phyloP scores from a whole-genome alignment of 2,888 invertebrate species.

The Tetrapedia diversipes region DNA sequence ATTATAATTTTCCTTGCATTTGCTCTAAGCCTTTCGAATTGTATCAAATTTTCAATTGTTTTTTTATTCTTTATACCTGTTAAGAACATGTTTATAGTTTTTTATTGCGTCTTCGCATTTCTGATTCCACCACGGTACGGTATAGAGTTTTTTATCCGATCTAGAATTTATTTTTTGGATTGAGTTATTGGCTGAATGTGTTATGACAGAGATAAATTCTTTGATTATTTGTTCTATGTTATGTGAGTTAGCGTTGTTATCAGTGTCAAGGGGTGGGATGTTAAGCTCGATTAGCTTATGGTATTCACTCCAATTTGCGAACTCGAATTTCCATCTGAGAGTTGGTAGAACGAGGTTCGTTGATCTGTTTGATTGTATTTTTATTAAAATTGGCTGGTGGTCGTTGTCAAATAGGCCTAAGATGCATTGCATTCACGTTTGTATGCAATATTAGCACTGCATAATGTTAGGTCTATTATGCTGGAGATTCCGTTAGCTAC shows the following conservation, averaged over 20 bases:
- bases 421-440: neutral
- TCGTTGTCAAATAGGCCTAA: constrained; percentile 4
- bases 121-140: constrained; percentile 59
- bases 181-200: constrained; percentile 35
- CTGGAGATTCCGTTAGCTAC: neutral
- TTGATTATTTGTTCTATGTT: neutral
- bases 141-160: neutral
- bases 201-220: constrained; percentile 4
- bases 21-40: constrained; percentile 41
- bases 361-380: neutral
- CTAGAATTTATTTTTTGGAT: constrained; percentile 27
- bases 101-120: constrained; percentile 33
- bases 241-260: neutral
- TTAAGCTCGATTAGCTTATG: neutral
- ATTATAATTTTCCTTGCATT: constrained; percentile 31
- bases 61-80: constrained; percentile 49
- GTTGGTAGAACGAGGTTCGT: neutral
- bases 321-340: neutral
- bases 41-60: constrained; percentile 41
- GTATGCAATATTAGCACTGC: neutral
- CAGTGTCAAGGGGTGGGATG: neutral
- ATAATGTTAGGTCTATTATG: neutral
- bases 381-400: constrained; percentile 10
- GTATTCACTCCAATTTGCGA: neutral
- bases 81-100: constrained; percentile 45